Base-by-base conservation (phyloP, 2,888 invertebrate genomes). In the Punctoribates punctum region DNA sequence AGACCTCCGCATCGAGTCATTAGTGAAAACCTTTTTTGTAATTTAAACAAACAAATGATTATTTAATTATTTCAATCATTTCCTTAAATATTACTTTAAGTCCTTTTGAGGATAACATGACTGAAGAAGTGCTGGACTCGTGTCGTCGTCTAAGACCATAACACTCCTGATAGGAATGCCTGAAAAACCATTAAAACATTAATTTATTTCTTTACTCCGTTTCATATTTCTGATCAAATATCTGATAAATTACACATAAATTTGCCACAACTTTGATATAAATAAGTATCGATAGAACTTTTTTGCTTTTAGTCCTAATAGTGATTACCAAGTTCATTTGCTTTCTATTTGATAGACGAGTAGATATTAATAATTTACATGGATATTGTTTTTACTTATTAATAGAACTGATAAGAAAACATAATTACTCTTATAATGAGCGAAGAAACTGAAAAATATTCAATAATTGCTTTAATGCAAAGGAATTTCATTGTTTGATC, bases 21-120 rank as follows among this genome's bases (percentile, higher is more conserved):
- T 77, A 96, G 87, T 74, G 92, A 91, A 85, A 95, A 94, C 72
- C 84, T 82, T 51, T 42, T 62, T 25, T 15, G 62, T 27, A 62
- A 62, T 62, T 25, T 9, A 27, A 29, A 27, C 25, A 62, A 62
- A 62, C 29, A 25, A 62, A 62, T 27, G 0, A 29, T 62, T 8
- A 27, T 20, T 29, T 62, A 62, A 62, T 25, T 25, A 17, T 23
- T 34, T 70, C 4, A 38, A 9, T 17, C n/a, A 51, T 57, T 60
- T 20, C 34, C 6, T 73, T 13, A 42, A 42, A 42, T 42, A 78
- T 77, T 70, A 81, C 92, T 91, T 91, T 67, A 94, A 94, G 85
- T 95, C 94, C 79, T 95, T 94, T 83, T 90, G 90, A 1, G 96
- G 96, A 85, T 96, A 95, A 83, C 96, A 96, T 25, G 93, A 91